Evolutionary conservation across 2,888 invertebrate genomes (phyloP).

Genomic region (Caenorhabditis imperialis): DNA sequence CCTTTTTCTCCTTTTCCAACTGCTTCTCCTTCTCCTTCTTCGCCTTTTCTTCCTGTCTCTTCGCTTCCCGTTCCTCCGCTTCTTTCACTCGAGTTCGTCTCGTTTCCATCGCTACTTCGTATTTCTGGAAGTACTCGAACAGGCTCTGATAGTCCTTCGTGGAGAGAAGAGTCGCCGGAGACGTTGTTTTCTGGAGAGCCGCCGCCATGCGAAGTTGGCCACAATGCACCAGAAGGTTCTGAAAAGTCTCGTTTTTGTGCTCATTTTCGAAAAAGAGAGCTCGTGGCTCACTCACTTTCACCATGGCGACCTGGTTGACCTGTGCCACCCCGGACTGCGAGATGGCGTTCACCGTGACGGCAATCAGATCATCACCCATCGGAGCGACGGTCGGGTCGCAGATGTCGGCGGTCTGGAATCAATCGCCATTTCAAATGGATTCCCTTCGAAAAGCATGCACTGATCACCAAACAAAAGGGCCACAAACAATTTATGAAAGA

Average conservation of each 20-base stretch:
- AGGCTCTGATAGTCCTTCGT: slow-evolving; percentile 8
- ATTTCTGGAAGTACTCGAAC: slow-evolving; percentile 16
- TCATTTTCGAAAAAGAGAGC: background rate
- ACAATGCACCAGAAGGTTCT: slow-evolving; percentile 14
- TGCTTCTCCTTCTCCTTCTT: slow-evolving; percentile 20
- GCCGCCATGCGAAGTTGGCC: slow-evolving; percentile 28
- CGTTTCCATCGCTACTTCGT: slow-evolving; percentile 4
- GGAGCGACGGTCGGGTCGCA: slow-evolving; percentile 9
- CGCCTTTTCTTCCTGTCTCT: slow-evolving; percentile 11
- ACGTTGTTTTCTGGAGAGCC: background rate
- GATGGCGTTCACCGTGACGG: slow-evolving; percentile 1
- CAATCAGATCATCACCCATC: slow-evolving; percentile 21
- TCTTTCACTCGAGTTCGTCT: background rate
- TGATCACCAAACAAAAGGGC: no score
- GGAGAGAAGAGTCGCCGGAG: background rate
- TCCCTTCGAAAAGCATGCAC: background rate
- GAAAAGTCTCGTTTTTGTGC: background rate
- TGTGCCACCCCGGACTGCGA: background rate
- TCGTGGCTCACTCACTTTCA: slow-evolving; percentile 19
- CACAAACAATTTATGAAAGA: no score
- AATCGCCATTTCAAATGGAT: background rate
- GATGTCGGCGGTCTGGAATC: slow-evolving; percentile 12
- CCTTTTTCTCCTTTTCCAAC: slow-evolving; percentile 29
- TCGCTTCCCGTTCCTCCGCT: slow-evolving; percentile 1
- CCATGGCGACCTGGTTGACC: slow-evolving; percentile 15